Evolutionary conservation across 2,113 vertebrate species (phyloP).

Genomic region (Paramormyrops kingsleyae): DNA sequence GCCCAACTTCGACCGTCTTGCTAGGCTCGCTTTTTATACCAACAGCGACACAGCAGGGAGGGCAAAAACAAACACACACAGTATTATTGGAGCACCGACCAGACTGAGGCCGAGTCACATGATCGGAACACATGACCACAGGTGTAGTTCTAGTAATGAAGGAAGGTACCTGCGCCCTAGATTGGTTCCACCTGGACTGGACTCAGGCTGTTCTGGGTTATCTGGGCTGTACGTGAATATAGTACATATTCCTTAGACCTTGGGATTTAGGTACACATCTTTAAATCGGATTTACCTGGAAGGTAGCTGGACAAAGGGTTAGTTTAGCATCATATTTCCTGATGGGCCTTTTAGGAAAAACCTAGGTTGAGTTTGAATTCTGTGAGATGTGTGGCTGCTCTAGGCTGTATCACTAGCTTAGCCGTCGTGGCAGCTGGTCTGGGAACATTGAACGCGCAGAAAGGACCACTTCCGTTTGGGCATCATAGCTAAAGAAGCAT

Average conservation of each 20-base stretch:
- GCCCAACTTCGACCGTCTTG: constrained; percentile 75
- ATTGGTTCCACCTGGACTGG: not conserved
- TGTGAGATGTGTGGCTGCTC: not conserved
- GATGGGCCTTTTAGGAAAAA: not conserved
- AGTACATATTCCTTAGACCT: not conserved
- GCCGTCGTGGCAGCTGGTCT: not conserved
- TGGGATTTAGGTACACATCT: not conserved
- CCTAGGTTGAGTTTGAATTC: not conserved
- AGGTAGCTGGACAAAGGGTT: not conserved
- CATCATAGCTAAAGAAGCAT: not conserved
- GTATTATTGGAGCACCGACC: not conserved
- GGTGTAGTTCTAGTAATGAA: not conserved
- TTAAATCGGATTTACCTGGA: not conserved
- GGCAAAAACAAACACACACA: constrained; percentile 19
- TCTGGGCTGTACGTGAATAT: not conserved
- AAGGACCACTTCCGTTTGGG: not conserved
- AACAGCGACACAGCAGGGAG: constrained; percentile 43
- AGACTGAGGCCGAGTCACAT: not conserved
- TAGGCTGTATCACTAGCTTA: not conserved
- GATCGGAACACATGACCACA: not conserved
- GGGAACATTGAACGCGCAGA: not conserved
- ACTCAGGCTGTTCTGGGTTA: not conserved
- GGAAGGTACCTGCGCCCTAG: not conserved
- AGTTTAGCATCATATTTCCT: not conserved
- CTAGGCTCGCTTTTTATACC: constrained; percentile 73